Conservation (phyloP, 2,888 invertebrate genomes). For the Pyralis farinalis region DNA sequence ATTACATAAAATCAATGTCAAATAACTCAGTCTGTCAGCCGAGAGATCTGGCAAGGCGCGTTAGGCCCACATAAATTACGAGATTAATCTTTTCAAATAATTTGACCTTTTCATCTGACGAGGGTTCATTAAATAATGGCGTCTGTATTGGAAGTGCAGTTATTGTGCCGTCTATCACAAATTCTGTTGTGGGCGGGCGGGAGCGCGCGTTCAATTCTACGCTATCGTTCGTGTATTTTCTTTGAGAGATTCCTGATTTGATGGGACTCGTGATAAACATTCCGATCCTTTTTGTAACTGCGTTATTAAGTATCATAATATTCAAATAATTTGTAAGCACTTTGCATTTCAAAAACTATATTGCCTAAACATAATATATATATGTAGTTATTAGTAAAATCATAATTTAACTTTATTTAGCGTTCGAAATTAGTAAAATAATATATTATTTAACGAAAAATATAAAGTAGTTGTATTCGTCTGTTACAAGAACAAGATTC, state of each 20-base stretch:
- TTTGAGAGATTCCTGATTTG: slow-evolving; percentile 19
- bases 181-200: slow-evolving; percentile 62
- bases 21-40: slow-evolving; percentile 54
- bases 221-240: slow-evolving; percentile 13
- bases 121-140: slow-evolving; percentile 80
- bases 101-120: slow-evolving; percentile 80
- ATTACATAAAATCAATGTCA: slow-evolving; percentile 59
- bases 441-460: too few relatives aligned
- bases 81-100: slow-evolving; percentile 81
- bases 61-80: slow-evolving; percentile 74
- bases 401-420: too few relatives aligned
- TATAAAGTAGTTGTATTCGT: too few relatives aligned
- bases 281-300: slow-evolving; percentile 16
- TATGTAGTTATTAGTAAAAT: too few relatives aligned
- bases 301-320: too few relatives aligned
- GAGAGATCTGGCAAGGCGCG: slow-evolving; percentile 65
- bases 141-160: slow-evolving; percentile 69
- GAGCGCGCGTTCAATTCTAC: slow-evolving; percentile 9
- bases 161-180: slow-evolving; percentile 78
- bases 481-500: too few relatives aligned
- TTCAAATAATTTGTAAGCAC: too few relatives aligned
- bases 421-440: too few relatives aligned
- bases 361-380: too few relatives aligned
- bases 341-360: too few relatives aligned
- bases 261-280: slow-evolving; percentile 23